Evolutionary conservation across 1,140 invertebrate species (phyloP), one percentile per base, ranked within the genome.

Genomic region (Orchesella cincta): DNA sequence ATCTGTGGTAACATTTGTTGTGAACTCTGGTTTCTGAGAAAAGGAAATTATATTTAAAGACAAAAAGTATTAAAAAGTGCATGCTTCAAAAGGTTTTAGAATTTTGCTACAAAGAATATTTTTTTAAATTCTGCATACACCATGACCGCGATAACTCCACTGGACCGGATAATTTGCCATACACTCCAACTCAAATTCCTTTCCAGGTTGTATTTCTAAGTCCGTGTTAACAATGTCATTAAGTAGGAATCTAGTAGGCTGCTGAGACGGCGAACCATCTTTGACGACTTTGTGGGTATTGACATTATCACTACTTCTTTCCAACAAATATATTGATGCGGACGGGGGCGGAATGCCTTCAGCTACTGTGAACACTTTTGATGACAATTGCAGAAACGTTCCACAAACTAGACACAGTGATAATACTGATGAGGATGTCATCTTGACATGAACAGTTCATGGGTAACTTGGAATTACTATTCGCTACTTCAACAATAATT

Each of bases 151-250:
- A 33, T 67, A 67, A 14, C 2, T 33, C 62, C 62, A 67, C 31
- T 67, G 62, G 5, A 67, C 62, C 2, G 62, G 29, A 33, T n/a
- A 31, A n/a, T 31, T 33, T 67, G 28, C 62, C 12, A n/a, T 67
- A 33, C 62, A 67, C 23, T 67, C 62, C 12, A 67, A n/a, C 29
- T 31, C 26, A 14, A 67, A 29, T 14, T 67, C 33, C 33, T 16
- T 31, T 29, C 62, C 62, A 8, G 3, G 2, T 8, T 8, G 5
- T 29, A 67, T 29, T 67, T 67, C 28, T 3, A 67, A 26, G 14
- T 67, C 62, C 3, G 62, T 31, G 33, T 67, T 67, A 29, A 33
- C 31, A 33, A 67, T 31, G 31, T 67, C 62, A 33, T 33, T 67
- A 1, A 31, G n/a, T 12, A 67, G 62, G n/a, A 31, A 31, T 33